These are phyloP conservation scores for Macrochelys suwanniensis DNA, from an alignment of 2,797 vertebrate genomes.

Conservation along the genomic window DNA sequence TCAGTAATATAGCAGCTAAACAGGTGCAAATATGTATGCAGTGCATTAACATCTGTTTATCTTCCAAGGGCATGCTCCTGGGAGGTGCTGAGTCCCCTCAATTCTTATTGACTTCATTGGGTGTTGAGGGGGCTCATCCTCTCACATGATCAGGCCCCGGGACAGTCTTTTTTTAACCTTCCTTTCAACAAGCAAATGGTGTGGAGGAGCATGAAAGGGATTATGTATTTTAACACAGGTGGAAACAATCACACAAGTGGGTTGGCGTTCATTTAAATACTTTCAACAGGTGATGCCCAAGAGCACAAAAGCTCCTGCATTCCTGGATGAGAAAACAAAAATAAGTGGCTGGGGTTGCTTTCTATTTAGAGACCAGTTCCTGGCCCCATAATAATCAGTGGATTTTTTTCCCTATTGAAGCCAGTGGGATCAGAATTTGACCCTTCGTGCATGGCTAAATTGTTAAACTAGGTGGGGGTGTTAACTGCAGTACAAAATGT, in stretches of 20 bases:
- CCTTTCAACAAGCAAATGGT: background rate
- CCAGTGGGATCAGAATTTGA: background rate
- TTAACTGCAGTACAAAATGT: background rate
- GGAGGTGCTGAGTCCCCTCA: background rate
- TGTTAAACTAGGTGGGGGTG: background rate
- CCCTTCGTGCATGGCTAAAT: background rate
- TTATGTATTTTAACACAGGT: background rate
- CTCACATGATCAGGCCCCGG: background rate
- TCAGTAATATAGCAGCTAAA: conserved; percentile 66
- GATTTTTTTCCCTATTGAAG: background rate
- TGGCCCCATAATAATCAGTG: background rate
- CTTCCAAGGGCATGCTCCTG: background rate
- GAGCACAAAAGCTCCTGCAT: background rate
- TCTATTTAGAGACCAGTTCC: background rate
- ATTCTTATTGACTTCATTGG: background rate
- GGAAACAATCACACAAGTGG: background rate
- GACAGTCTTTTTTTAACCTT: background rate
- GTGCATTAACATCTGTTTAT: background rate
- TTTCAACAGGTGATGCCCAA: conserved; percentile 11
- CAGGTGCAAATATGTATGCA: conserved; percentile 43
- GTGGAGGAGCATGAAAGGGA: background rate
- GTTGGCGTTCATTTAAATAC: background rate
- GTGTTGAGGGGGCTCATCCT: background rate
- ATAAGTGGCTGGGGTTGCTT: background rate
- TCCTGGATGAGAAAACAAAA: background rate